Conservation (phyloP, 2,888 invertebrate species). For the Cryptocephalus primarius region DNA sequence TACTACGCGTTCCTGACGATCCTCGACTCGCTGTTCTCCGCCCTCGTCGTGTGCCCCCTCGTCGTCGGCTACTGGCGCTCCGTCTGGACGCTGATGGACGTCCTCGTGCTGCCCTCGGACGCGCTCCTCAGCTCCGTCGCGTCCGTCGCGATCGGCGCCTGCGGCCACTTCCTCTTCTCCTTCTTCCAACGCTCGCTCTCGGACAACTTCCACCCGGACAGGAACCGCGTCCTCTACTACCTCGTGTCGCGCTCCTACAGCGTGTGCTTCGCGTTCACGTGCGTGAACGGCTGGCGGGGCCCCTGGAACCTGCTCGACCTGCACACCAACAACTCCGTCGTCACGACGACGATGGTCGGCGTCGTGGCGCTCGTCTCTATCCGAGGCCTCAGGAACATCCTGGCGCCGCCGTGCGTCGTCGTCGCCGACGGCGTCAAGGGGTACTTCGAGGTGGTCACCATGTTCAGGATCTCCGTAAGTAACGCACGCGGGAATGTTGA, state of each 20-base stretch:
- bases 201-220: conserved; percentile 53
- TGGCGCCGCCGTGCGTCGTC: conserved; percentile 72
- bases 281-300: conserved; percentile 83
- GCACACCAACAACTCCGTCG: conserved; percentile 51
- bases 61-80: conserved; percentile 83
- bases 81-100: conserved; percentile 69
- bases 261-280: conserved; percentile 61
- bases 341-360: conserved; percentile 55
- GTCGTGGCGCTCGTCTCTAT: conserved; percentile 57
- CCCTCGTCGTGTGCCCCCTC: conserved; percentile 63
- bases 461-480: conserved; percentile 74
- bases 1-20: conserved; percentile 49
- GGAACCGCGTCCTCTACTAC: conserved; percentile 57
- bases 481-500: not conserved
- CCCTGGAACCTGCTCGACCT: conserved; percentile 69
- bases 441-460: conserved; percentile 76
- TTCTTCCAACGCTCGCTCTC: conserved; percentile 53
- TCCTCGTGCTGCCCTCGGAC: conserved; percentile 55
- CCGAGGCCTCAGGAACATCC: conserved; percentile 64
- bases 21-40: conserved; percentile 62
- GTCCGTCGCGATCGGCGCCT: conserved; percentile 59
- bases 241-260: conserved; percentile 64
- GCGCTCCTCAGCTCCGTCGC: conserved; percentile 50
- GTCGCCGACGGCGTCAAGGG: conserved; percentile 62
- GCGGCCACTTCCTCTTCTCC: conserved; percentile 59